phyloP scores from a whole-genome alignment of 2,113 vertebrate genomes.

The Megaceryle torquata region DNA sequence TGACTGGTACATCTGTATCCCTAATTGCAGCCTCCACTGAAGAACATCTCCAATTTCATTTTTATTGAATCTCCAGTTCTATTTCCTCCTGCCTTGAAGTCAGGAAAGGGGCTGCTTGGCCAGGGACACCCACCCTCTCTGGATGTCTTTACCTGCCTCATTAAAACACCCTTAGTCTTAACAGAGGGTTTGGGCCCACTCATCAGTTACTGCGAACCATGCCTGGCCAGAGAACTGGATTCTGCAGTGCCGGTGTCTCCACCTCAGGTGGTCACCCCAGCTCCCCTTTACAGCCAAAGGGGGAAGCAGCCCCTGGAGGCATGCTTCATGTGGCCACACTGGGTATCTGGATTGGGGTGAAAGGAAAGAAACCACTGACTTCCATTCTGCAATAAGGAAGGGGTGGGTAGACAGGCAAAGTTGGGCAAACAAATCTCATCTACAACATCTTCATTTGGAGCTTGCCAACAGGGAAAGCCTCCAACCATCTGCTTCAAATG shows the following conservation, averaged over 20 bases:
- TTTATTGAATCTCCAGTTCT: neutral
- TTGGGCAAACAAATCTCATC: neutral
- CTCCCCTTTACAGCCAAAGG: neutral
- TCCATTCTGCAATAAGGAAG: neutral
- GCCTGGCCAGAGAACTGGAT: neutral
- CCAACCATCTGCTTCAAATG: neutral
- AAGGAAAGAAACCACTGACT: neutral
- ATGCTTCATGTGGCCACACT: accelerated
- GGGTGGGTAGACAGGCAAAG: neutral
- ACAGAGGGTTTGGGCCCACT: neutral
- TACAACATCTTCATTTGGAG: neutral
- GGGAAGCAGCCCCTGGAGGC: neutral
- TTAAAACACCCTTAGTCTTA: neutral
- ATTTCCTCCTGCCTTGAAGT: neutral
- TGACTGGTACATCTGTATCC: neutral
- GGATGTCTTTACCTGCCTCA: neutral
- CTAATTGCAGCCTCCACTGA: neutral
- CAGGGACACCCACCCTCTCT: neutral
- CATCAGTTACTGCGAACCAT: neutral
- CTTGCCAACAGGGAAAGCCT: neutral
- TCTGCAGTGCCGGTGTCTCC: neutral
- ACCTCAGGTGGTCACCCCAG: neutral
- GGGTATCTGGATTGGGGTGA: no score
- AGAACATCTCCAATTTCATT: neutral
- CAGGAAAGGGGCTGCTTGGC: neutral